Evolutionary conservation across 1,140 invertebrate species (phyloP).

Genomic region (Drosophila melanica): DNA sequence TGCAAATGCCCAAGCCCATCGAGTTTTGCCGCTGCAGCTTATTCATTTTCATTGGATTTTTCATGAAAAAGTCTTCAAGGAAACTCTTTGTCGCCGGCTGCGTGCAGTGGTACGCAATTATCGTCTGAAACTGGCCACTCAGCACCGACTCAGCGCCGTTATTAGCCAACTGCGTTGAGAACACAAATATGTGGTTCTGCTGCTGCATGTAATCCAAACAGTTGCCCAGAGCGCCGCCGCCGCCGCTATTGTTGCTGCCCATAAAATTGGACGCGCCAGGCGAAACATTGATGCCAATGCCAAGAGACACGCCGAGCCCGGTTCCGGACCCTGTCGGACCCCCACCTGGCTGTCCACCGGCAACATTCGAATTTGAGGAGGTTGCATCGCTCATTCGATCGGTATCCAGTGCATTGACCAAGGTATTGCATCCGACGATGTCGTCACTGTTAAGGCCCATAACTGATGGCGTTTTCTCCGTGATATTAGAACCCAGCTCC

Average conservation of each 20-base stretch:
- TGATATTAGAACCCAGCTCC: slow-evolving; percentile 38
- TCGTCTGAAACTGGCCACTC: slow-evolving; percentile 94
- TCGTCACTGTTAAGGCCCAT: slow-evolving; percentile 49
- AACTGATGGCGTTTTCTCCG: slow-evolving; percentile 43
- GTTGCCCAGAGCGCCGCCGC: slow-evolving; percentile 27
- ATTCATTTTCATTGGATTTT: slow-evolving; percentile 94
- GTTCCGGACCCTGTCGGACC: neutral
- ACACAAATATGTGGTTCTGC: slow-evolving; percentile 99
- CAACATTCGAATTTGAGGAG: slow-evolving; percentile 4
- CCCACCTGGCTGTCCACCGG: no score
- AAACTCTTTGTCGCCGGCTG: slow-evolving; percentile 97
- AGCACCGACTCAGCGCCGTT: slow-evolving; percentile 96
- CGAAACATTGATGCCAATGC: slow-evolving; percentile 24
- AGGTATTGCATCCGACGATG: slow-evolving; percentile 35
- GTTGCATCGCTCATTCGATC: slow-evolving; percentile 49
- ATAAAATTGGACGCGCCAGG: slow-evolving; percentile 57
- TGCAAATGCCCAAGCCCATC: slow-evolving; percentile 57
- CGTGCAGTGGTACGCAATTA: slow-evolving; percentile 97
- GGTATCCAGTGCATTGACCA: slow-evolving; percentile 28
- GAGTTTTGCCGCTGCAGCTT: slow-evolving; percentile 87
- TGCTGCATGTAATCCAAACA: slow-evolving; percentile 91
- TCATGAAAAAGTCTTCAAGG: slow-evolving; percentile 92
- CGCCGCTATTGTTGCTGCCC: slow-evolving; percentile 84
- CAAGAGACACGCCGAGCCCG: slow-evolving; percentile 11
- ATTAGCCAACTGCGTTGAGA: slow-evolving; percentile 96